Evolutionary conservation across 2,113 vertebrate species (phyloP).

Genomic region (Gila orcuttii): DNA sequence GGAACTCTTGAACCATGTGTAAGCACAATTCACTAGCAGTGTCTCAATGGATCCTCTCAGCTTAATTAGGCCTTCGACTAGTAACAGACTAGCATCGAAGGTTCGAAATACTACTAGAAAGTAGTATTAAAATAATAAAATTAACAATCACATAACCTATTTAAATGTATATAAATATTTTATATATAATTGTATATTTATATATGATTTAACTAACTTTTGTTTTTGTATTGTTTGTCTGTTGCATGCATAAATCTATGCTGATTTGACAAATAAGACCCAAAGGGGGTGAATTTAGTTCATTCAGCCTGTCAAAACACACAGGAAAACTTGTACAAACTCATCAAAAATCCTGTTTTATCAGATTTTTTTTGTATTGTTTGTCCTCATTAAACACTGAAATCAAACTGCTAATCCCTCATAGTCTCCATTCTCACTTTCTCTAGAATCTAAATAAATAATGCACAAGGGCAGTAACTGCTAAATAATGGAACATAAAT

Average conservation of each 20-base stretch:
- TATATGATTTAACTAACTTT: no score
- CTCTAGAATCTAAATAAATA: neutral
- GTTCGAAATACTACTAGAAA: no score
- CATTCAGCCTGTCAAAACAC: slow-evolving; percentile 16
- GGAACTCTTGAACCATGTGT: neutral
- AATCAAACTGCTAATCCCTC: neutral
- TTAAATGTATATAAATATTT: no score
- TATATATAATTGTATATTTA: no score
- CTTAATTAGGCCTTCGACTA: no score
- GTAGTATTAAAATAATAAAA: no score
- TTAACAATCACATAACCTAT: no score
- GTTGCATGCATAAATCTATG: neutral
- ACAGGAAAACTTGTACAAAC: neutral
- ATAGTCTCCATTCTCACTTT: neutral
- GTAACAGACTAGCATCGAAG: no score
- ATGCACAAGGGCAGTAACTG: neutral
- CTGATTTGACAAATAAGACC: slow-evolving; percentile 4
- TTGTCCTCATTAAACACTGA: neutral
- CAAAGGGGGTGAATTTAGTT: neutral
- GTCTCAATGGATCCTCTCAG: neutral
- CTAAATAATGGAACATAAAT: slow-evolving; percentile 15
- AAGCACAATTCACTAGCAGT: neutral
- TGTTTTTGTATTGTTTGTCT: neutral
- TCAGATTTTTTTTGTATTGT: neutral
- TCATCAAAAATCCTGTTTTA: neutral